Conservation (phyloP, 1,140 invertebrate genomes). For the Aradophagus sp. region DNA sequence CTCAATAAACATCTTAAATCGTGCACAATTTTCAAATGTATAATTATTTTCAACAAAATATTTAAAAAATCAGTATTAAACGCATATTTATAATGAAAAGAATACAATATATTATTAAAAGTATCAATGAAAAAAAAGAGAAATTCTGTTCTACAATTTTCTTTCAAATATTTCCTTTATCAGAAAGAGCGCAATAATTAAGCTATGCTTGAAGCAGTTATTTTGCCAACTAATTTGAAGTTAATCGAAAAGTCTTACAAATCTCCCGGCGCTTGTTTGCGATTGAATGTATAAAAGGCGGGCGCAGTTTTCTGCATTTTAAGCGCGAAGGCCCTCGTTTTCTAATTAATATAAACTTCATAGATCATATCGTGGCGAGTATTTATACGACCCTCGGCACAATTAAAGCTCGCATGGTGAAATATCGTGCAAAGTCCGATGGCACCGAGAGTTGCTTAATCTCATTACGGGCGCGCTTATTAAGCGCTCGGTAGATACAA, state of each 20-base stretch:
- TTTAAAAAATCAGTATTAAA: no score
- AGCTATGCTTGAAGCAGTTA: conserved; percentile 29
- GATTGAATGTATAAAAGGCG: conserved; percentile 34
- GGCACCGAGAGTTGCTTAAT: conserved; percentile 57
- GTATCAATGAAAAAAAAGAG: no score
- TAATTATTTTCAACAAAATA: no score
- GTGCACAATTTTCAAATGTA: no score
- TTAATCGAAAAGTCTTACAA: conserved; percentile 34
- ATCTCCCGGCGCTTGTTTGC: conserved; percentile 6
- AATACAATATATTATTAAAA: no score
- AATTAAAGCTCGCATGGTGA: conserved; percentile 52
- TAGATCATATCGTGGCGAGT: conserved; percentile 44
- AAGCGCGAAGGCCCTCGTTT: conserved; percentile 35
- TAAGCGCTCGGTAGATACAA: conserved; percentile 55
- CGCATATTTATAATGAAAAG: no score
- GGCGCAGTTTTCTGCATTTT: conserved; percentile 32
- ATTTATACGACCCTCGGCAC: conserved; percentile 52
- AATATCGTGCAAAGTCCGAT: conserved; percentile 57
- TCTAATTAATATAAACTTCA: conserved; percentile 53
- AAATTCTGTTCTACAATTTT: no score
- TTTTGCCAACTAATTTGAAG: conserved; percentile 7
- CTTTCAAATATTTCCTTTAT: no score
- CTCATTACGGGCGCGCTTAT: conserved; percentile 55
- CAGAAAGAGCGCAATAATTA: no score
- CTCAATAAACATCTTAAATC: no score